Evolutionary conservation across 2,113 vertebrate genomes (phyloP), one percentile per base, ranked within the genome.

Genomic region (Anas platyrhynchos): DNA sequence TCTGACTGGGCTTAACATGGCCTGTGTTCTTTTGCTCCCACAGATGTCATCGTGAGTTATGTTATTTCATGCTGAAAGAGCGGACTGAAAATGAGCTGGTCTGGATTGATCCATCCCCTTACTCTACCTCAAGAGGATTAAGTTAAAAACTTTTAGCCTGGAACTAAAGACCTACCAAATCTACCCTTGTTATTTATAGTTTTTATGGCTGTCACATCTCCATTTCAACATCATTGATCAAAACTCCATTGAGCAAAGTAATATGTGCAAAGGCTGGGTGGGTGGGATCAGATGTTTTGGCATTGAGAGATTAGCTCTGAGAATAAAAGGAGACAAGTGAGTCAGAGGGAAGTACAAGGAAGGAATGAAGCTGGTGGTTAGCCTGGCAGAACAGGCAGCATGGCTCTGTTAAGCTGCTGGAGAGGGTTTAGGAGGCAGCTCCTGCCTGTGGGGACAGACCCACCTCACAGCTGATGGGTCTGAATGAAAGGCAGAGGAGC

Each of bases 1-100:
- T 7, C 48, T 92, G 56, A 25, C 32, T 83, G 72, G 27, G 29
- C 16, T 94, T 63, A 75, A 75, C 43, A 11, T 38, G 38, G 10
- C 43, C 68, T 68, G 32, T 75, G 59, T 12, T 73, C 7, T 48
- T 89, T 56, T 65, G 27, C 52, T 86, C 48, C 72, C 85, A 52
- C 7, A 58, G 88, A 44, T 72, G 91, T 65, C 94, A 88, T 3
- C 26, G 61, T 80, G 88, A 96, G 32, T 91, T 94, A 88, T 61
- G 26, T 78, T 80, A 86, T 46, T 58, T 90, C 29, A 14, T 8
- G 26, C 55, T 93, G 85, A 72, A 85, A 62, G 62, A 31, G 10
- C 5, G 26, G 23, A 76, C 25, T 54, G 48, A 86, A 85, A 78
- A 81, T 44, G 17, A 84, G 13, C 61, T 68, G 13, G 8, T 86